A percentile compares a stretch with the other conserved stretches of the same genome.
Evolutionary conservation across 2,888 invertebrate genomes (phyloP).

Genomic region (Lochmaea crataegi): DNA sequence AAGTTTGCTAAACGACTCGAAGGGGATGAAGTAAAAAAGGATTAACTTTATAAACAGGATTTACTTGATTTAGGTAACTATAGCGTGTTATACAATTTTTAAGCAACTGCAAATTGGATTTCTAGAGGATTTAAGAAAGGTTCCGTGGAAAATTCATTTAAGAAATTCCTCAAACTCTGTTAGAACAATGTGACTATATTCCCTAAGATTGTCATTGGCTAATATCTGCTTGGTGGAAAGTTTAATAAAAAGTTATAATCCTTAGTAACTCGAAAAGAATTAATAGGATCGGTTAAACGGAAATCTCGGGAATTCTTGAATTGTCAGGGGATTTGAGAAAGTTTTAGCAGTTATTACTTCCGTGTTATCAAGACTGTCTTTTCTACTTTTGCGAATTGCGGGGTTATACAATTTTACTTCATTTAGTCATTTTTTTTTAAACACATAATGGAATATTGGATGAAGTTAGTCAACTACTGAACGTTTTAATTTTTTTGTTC

Average conservation of each 20-base stretch:
- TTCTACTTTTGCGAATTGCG: neutral
- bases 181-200: slow-evolving; percentile 2
- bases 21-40: neutral
- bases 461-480: too few species aligned
- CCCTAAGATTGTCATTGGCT: neutral
- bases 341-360: neutral
- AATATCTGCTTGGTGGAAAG: slow-evolving; percentile 2
- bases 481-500: too few species aligned
- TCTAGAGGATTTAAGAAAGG: neutral
- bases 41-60: neutral
- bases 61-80: too few species aligned
- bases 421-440: neutral
- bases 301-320: neutral
- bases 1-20: neutral
- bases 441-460: too few species aligned
- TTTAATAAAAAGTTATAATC: slow-evolving; percentile 16
- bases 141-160: neutral
- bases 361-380: neutral
- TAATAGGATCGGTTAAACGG: slow-evolving; percentile 2
- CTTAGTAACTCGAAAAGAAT: slow-evolving; percentile 5
- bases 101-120: slow-evolving; percentile 2
- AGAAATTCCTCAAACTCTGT: slow-evolving; percentile 5
- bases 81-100: slow-evolving; percentile 4
- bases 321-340: neutral
- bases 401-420: neutral